phyloP scores from a whole-genome alignment of 2,797 vertebrate species.

The Onychomys leucogaster region DNA sequence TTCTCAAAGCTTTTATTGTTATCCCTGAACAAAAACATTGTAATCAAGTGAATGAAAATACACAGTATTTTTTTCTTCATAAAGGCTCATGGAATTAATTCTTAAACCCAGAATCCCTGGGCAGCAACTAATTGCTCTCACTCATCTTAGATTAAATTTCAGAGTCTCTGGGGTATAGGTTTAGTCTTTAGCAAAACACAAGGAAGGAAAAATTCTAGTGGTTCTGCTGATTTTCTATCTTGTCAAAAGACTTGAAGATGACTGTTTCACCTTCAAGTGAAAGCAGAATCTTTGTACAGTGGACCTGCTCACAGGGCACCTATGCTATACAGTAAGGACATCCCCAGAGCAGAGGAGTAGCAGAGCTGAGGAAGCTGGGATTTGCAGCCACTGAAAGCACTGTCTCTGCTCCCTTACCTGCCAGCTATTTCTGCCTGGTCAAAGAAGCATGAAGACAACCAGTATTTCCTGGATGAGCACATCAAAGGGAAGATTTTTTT shows the following conservation, averaged over 20 bases:
- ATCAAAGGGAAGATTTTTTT: conserved; percentile 4
- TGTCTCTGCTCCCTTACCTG: conserved; percentile 15
- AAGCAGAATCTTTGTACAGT: background rate
- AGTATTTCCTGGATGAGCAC: conserved; percentile 29
- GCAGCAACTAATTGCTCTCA: conserved; percentile 44
- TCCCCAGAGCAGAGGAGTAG: background rate
- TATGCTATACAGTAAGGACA: background rate
- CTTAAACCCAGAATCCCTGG: conserved; percentile 17
- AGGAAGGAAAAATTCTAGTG: background rate
- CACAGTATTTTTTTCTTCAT: conserved; percentile 35
- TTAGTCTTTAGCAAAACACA: conserved; percentile 21
- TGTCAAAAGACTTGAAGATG: conserved; percentile 40
- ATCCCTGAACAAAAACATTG: background rate
- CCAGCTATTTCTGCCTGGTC: conserved; percentile 2
- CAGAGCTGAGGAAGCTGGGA: background rate
- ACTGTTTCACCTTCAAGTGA: conserved; percentile 1
- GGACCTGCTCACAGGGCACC: background rate
- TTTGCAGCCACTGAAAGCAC: background rate
- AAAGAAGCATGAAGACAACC: conserved; percentile 47
- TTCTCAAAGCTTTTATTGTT: conserved; percentile 44
- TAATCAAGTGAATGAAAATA: conserved; percentile 23
- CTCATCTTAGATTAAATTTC: conserved; percentile 61
- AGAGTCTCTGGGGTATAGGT: background rate
- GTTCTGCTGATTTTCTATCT: conserved; percentile 34
- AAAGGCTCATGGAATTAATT: conserved; percentile 36